These are phyloP conservation scores for Leucophenga montana DNA, from an alignment of 2,888 invertebrate species.

Conservation along the genomic window DNA sequence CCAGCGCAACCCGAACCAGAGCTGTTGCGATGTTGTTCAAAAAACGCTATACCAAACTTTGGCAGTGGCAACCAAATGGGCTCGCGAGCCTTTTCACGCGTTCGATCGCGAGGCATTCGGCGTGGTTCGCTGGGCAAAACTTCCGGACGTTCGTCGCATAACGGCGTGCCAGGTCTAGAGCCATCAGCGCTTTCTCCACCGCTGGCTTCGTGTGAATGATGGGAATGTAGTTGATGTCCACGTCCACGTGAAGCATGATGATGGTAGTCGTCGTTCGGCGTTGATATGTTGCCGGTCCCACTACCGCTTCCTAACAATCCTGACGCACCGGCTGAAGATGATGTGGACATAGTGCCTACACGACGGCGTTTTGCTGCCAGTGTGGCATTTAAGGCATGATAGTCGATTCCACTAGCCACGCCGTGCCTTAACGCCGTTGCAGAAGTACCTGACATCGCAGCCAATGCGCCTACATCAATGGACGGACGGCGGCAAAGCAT, in stretches of 20 bases:
- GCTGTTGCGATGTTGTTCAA: conserved; percentile 71
- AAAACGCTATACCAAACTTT: conserved; percentile 86
- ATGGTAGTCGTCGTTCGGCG: conserved; percentile 69
- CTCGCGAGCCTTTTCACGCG: conserved; percentile 75
- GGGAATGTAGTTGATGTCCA: conserved; percentile 75
- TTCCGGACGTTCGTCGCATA: conserved; percentile 87
- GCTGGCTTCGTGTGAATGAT: conserved; percentile 75
- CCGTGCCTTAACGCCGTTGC: conserved; percentile 59
- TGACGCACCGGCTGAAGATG: conserved; percentile 41
- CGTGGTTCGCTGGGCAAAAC: conserved; percentile 83
- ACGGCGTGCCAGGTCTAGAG: conserved; percentile 88
- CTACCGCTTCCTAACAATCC: conserved; percentile 40
- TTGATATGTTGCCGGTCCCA: conserved; percentile 41
- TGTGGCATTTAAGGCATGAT: conserved; percentile 56
- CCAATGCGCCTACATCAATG: conserved; percentile 73
- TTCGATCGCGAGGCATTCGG: conserved; percentile 77
- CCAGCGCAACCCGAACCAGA: conserved; percentile 29
- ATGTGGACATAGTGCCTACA: conserved; percentile 66
- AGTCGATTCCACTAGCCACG: conserved; percentile 57
- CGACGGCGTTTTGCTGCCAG: conserved; percentile 76
- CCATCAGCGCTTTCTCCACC: conserved; percentile 79
- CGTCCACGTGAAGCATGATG: conserved; percentile 73
- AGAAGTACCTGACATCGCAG: conserved; percentile 53
- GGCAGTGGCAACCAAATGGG: conserved; percentile 90
- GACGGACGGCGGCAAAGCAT: conserved; percentile 75